Evolutionary conservation across 1,140 invertebrate species (phyloP).

Genomic region (Zophobas morio): DNA sequence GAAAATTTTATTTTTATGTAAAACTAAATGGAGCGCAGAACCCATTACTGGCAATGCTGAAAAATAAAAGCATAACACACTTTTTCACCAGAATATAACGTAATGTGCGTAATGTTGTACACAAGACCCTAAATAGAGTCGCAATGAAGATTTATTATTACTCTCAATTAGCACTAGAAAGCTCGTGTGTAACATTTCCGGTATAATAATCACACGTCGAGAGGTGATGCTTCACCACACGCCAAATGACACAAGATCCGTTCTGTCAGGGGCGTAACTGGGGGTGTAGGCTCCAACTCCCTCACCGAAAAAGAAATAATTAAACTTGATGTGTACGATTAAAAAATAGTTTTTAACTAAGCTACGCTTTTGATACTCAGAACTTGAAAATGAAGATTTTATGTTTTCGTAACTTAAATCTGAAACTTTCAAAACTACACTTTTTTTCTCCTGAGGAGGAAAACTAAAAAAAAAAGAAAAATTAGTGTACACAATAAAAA

Average conservation of each 20-base stretch:
- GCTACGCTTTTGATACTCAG: too few species aligned
- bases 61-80: background rate
- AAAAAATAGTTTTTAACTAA: too few species aligned
- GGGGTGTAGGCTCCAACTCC: too few species aligned
- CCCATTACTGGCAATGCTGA: background rate
- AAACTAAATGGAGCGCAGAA: background rate
- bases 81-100: conserved; percentile 1
- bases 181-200: conserved; percentile 27
- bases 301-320: too few species aligned
- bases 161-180: conserved; percentile 27
- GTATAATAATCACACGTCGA: background rate
- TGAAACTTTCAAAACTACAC: too few species aligned
- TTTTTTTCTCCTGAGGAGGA: too few species aligned
- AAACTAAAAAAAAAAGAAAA: too few species aligned
- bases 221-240: background rate
- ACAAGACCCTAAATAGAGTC: conserved; percentile 9
- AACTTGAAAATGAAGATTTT: too few species aligned
- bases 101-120: conserved; percentile 29
- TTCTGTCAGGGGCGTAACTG: background rate
- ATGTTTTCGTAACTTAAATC: too few species aligned
- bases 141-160: conserved; percentile 32
- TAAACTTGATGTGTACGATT: too few species aligned
- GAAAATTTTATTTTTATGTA: conserved; percentile 5
- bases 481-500: too few species aligned
- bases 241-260: background rate